These are phyloP conservation scores for Microtus ochrogaster DNA, from an alignment of 2,113 vertebrate species.

Conservation along the genomic window DNA sequence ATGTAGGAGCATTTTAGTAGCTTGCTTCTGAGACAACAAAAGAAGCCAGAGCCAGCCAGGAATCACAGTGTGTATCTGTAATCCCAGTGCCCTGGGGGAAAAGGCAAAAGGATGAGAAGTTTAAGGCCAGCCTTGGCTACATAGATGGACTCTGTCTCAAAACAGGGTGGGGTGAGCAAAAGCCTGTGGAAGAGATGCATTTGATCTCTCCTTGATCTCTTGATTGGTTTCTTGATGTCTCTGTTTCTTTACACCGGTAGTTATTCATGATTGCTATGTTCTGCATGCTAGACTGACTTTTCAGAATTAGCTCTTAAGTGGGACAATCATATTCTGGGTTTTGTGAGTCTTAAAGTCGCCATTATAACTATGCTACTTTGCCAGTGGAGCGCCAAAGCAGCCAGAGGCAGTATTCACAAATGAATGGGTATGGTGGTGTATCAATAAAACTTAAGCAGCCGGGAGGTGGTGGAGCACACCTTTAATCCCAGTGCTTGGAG, in stretches of 20 bases:
- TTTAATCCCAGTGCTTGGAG: too few species aligned
- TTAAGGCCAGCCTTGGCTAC: background rate
- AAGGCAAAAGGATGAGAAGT: background rate
- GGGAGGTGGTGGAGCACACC: too few species aligned
- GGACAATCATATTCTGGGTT: background rate
- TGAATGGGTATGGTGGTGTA: background rate
- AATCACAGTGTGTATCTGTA: background rate
- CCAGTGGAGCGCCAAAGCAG: background rate
- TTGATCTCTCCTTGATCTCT: background rate
- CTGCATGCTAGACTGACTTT: background rate
- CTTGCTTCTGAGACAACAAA: background rate
- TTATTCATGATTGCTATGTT: background rate
- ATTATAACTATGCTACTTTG: background rate
- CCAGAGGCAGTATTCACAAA: too few species aligned
- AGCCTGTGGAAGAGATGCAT: background rate
- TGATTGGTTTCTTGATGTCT: conserved; percentile 25
- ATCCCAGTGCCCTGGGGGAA: too few species aligned
- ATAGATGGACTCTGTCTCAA: background rate
- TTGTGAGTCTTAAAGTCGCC: background rate
- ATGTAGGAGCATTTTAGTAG: background rate
- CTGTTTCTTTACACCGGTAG: background rate
- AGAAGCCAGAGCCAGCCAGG: background rate
- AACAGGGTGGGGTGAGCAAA: background rate
- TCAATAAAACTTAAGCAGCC: background rate
- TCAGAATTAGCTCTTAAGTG: background rate